Base-by-base conservation (phyloP, 2,797 vertebrate species). In the Fistularia tabacaria region DNA sequence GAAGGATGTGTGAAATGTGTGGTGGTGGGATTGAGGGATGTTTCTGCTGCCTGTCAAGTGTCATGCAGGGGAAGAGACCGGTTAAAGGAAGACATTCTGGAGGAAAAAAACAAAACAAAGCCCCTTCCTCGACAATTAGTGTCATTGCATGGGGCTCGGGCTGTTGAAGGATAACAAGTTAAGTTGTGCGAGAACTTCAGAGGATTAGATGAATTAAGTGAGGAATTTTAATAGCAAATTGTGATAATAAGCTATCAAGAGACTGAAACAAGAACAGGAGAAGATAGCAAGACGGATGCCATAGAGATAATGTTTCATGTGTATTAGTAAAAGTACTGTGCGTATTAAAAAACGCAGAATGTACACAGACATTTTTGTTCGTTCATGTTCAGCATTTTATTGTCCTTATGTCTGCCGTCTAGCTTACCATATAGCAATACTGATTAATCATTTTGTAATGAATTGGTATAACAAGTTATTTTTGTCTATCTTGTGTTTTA, bases 201-300 rank as follows among this genome's bases (percentile, higher is more conserved):
- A 8, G 9, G 15, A 55, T 49, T 12, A 37, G 36, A 61, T 14
- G 1, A 57, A 51, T 51, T 46, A 57, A 37, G 10, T n/a, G 36
- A 14, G 1, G 7, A 25, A 51, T 52, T 61, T 47, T 39, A 46
- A 41, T 10, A 54, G 10, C 62, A 36, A 37, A 61, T 58, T 46
- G 25, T 45, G 49, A 59, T 51, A 54, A 71, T 66, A 51, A 60
- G 49, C 52, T 54, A 64, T 40, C 62, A 47, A 57, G 50, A 60
- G 42, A 70, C 38, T 14, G 57, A 66, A 10, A 46, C 6, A 15
- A 53, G 44, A 46, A 58, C 44, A 55, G 50, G 51, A 57, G 47
- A 0, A 25, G 6, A 48, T 36, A 37, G 7, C 67, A 0, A 14
- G 25, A 25, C 25, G 25, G 25, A 25, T 25, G 25, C 25, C 25